Base-by-base conservation (phyloP, 2,113 vertebrate genomes). In the Butorides virescens region DNA sequence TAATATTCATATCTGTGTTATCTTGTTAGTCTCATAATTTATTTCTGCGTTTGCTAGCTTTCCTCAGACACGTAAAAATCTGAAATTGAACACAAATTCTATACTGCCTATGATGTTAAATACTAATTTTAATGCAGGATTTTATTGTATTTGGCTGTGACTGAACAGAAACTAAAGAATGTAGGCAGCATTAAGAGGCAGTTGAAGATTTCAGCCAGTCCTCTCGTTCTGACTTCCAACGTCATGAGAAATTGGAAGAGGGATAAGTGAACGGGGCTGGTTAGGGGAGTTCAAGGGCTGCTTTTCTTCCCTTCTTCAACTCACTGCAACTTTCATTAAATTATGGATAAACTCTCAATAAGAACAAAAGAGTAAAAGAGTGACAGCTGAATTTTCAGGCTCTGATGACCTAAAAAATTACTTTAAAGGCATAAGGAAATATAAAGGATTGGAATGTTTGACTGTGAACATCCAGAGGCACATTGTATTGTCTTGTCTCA, bases 341-440 rank as follows among this genome's bases (percentile, higher is more conserved):
- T 94, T 92, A 67, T 58, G 36, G 81, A 90, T 87, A 89, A 86
- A 62, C 29, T 87, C 72, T 86, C 59, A 75, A 71, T 84, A 89
- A 93, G 88, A 95, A 79, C 44, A 86, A 93, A 82, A 85, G 56
- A 78, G 21, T 73, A 39, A 56, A 79, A 78, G 72, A 94, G 29
- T 59, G 56, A 83, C 81, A 95, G 83, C 52, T 90, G 66, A 84
- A 63, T 93, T 96, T 94, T 92, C 90, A 84, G 74, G 58, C 78
- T 88, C 62, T 71, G 70, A 67, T 96, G 86, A 95, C 90, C 80
- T 91, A 74, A 92, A 95, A 63, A 95, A 73, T 80, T 87, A 44
- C 67, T 93, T 82, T 90, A 71, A 79, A 91, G 74, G 61, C 62
- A 74, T 58, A 96, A 86, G 67, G 77, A 86, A 90, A 63, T 53